Evolutionary conservation across 2,888 invertebrate genomes (phyloP).

Genomic region (Liposcelis brunnea): DNA sequence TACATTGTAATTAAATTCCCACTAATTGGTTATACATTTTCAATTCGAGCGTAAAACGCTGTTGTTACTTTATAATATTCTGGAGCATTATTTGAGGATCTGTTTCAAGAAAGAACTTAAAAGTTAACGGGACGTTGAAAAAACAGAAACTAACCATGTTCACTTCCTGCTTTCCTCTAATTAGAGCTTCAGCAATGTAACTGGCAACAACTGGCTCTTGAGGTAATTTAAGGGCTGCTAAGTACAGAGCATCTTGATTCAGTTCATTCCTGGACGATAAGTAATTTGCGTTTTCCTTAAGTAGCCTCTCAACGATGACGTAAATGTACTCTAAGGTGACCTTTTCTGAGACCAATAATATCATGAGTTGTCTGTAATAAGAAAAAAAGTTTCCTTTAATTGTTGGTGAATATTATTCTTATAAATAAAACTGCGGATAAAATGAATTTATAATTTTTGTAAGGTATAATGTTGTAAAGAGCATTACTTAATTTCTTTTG

Average conservation of each 20-base stretch:
- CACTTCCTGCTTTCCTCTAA: neutral
- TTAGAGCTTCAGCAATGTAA: constrained; percentile 1
- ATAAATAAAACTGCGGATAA: no score
- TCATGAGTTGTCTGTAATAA: constrained; percentile 7
- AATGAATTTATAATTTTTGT: no score
- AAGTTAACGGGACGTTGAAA: neutral
- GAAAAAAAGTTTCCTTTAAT: neutral
- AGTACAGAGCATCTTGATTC: neutral
- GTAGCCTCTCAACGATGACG: constrained; percentile 1
- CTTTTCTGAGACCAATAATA: neutral
- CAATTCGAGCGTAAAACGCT: no score
- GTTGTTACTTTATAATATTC: no score
- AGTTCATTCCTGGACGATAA: neutral
- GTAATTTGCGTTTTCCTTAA: neutral
- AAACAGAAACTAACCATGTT: neutral
- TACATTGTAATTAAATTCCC: no score
- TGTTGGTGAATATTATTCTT: no score
- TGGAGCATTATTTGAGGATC: no score
- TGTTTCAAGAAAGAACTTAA: no score
- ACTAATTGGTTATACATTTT: no score
- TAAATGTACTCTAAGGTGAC: constrained; percentile 1
- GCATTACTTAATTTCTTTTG: no score
- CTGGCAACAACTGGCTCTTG: neutral
- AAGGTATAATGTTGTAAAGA: no score
- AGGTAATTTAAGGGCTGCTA: neutral